phyloP scores from a whole-genome alignment of 1,140 invertebrate species.

The Macrobrachium nipponense region DNA sequence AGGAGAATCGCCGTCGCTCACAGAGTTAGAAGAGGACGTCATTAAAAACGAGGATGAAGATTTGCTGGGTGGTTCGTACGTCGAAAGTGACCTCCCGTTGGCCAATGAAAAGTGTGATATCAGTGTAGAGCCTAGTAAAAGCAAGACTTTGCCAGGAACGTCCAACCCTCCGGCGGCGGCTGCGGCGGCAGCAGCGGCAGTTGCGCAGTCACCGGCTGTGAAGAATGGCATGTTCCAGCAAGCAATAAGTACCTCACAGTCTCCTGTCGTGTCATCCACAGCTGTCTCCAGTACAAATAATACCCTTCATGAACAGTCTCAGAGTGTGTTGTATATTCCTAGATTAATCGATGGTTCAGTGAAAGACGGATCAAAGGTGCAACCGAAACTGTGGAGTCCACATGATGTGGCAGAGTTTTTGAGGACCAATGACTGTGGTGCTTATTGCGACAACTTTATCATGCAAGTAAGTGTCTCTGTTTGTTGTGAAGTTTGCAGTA shows the following conservation, averaged over 20 bases:
- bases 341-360: slow-evolving; percentile 51
- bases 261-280: slow-evolving; percentile 35
- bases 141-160: too few relatives aligned
- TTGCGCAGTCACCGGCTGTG: not conserved
- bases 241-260: slow-evolving; percentile 38
- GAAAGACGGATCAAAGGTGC: slow-evolving; percentile 61
- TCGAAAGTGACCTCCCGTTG: too few relatives aligned
- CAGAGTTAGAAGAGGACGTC: too few relatives aligned
- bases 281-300: slow-evolving; percentile 21
- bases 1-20: too few relatives aligned
- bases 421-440: slow-evolving; percentile 87
- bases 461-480: slow-evolving; percentile 73
- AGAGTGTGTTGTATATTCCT: slow-evolving; percentile 41
- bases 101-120: too few relatives aligned
- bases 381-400: slow-evolving; percentile 81
- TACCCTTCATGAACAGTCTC: slow-evolving; percentile 30
- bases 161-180: too few relatives aligned
- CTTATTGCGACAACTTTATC: slow-evolving; percentile 87
- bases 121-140: too few relatives aligned
- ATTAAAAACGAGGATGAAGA: not conserved
- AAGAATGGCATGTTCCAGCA: slow-evolving; percentile 41
- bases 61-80: not conserved
- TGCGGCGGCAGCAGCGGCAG: too few relatives aligned
- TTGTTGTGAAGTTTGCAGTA: too few relatives aligned
- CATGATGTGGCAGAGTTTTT: slow-evolving; percentile 89